These are phyloP conservation scores for Cairina moschata DNA, from an alignment of 2,113 vertebrate species.

Conservation along the genomic window DNA sequence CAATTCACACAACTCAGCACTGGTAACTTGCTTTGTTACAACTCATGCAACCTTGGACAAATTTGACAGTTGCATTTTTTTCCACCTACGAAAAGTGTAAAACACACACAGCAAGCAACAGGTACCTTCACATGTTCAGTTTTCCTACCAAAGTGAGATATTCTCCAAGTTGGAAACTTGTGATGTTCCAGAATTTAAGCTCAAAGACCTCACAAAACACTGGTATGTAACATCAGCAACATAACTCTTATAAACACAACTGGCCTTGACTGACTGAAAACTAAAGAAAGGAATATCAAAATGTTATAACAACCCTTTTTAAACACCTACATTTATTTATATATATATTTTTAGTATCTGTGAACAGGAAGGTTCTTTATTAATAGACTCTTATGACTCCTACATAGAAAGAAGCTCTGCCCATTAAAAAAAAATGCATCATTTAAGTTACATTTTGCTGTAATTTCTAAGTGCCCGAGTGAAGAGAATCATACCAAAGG, in stretches of 20 bases:
- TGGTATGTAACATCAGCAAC: background rate
- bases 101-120: background rate
- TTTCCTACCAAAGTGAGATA: background rate
- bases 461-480: background rate
- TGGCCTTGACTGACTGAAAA: background rate
- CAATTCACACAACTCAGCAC: background rate
- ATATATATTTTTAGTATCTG: too few relatives aligned
- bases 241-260: background rate
- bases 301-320: background rate
- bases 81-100: fast-evolving
- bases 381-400: background rate
- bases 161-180: background rate
- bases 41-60: background rate
- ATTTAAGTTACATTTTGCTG: background rate
- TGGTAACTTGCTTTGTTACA: background rate
- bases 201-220: background rate
- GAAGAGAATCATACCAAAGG: background rate
- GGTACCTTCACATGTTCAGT: background rate
- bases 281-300: background rate
- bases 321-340: background rate
- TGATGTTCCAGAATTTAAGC: background rate
- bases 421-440: background rate
- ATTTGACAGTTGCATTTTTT: background rate
- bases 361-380: background rate
- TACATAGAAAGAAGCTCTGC: background rate